Evolutionary conservation across 2,113 vertebrate species (phyloP).

Genomic region (Ammospiza nelsoni): DNA sequence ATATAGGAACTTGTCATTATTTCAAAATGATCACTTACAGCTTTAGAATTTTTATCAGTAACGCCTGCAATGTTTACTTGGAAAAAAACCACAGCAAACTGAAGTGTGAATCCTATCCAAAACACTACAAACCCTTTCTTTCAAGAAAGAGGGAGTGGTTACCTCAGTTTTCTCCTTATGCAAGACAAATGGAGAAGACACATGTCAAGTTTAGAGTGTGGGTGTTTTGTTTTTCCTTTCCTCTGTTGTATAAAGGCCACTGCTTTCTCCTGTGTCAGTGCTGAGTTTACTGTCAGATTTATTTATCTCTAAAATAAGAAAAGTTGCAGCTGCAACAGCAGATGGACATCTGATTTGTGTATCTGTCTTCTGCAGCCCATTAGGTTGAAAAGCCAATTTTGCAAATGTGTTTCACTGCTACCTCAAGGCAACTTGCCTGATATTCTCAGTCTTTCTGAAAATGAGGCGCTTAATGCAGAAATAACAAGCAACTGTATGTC

Average conservation of each 20-base stretch:
- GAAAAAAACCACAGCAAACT: neutral
- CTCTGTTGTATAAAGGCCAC: neutral
- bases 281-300: neutral
- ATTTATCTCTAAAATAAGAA: neutral
- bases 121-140: neutral
- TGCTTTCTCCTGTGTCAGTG: neutral
- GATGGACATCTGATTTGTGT: constrained; percentile 24
- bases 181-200: neutral
- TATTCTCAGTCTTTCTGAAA: neutral
- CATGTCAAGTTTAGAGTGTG: neutral
- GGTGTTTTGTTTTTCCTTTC: neutral
- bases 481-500: constrained; percentile 17
- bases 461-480: neutral
- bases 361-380: constrained; percentile 35
- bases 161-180: neutral
- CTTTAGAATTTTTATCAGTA: neutral
- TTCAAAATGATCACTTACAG: neutral
- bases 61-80: neutral
- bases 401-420: neutral
- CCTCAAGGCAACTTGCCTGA: constrained; percentile 17
- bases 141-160: neutral
- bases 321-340: constrained; percentile 56
- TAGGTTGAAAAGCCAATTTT: constrained; percentile 38
- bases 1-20: neutral
- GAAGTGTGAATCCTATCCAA: neutral